These are phyloP conservation scores for Lophotriccus pileatus DNA, from an alignment of 2,797 vertebrate species.

Conservation along the genomic window DNA sequence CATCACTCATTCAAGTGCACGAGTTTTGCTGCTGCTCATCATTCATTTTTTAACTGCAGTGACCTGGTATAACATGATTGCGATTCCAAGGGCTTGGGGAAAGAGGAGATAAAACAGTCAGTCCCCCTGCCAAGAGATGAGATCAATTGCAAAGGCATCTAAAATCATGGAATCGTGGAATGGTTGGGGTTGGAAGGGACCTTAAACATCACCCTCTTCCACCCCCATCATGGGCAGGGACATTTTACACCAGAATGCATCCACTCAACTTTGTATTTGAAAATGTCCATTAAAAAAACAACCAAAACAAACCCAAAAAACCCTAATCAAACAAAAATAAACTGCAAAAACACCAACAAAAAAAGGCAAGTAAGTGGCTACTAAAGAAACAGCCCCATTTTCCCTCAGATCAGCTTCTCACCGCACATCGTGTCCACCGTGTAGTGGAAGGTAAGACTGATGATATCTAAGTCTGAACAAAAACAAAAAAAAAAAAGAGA, in stretches of 20 bases:
- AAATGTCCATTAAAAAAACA: not conserved
- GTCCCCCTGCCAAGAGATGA: not conserved
- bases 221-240: not conserved
- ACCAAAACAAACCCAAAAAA: not conserved
- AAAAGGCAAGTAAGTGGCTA: not conserved
- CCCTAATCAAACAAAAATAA: not conserved
- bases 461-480: not conserved
- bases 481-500: not conserved
- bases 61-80: not conserved
- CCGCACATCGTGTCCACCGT: accelerated
- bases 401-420: not conserved
- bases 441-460: not conserved
- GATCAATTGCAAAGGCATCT: not conserved
- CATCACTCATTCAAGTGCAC: not conserved
- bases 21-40: not conserved
- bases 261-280: accelerated
- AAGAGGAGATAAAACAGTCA: accelerated
- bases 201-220: not conserved
- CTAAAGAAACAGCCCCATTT: not conserved
- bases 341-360: not conserved
- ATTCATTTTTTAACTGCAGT: not conserved
- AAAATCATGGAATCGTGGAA: not conserved
- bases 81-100: not conserved
- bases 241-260: not conserved
- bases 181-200: not conserved